Evolutionary conservation across 2,888 invertebrate species (phyloP), one percentile per base, ranked within the genome.

Genomic region (Colostygia pectinataria): DNA sequence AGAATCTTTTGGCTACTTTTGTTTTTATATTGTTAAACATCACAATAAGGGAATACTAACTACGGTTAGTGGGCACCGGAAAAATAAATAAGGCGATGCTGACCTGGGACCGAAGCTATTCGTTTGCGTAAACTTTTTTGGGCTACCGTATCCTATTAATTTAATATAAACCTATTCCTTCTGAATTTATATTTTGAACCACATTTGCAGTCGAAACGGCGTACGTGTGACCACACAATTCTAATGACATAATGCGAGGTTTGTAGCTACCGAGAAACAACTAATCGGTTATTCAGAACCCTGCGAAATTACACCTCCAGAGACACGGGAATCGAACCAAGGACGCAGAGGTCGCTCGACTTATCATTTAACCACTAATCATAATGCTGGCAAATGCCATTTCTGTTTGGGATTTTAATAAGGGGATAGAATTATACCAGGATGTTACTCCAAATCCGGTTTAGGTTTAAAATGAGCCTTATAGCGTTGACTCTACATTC

Each of bases 321-420:
- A 89, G 89, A 89, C 89, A 89, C 87, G 80, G 84, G 84, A 85
- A 75, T 81, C 84, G 74, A 75, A 77, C 79, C 87, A 88, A 90
- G 89, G 89, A 83, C 90, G 82, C 78, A 65, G 68, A 65, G 90
- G 89, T 89, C 90, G 75, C 71, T 69, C 61, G 76, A 79, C 80
- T 87, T 85, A 88, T 88, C 89, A 88, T 88, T 87, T 86, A 83
- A 78, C 74, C 74, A 71, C 81, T 87, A 86, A 88, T 86, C 80
- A 90, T 83, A 76, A 85, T 82, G 75, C 64, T 72, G 76, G 40
- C 85, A 74, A 83, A 85, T 89, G 88, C 85, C 89, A 88, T 89
- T 89, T 82, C 74, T 70, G 83, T 74, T 84, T 80, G 70, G 71
- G 71, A 57, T 86, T 81, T 84, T 87, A 88, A 87, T 87, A 77